Conservation (phyloP, 2,888 invertebrate genomes). For the Smittia sp. region DNA sequence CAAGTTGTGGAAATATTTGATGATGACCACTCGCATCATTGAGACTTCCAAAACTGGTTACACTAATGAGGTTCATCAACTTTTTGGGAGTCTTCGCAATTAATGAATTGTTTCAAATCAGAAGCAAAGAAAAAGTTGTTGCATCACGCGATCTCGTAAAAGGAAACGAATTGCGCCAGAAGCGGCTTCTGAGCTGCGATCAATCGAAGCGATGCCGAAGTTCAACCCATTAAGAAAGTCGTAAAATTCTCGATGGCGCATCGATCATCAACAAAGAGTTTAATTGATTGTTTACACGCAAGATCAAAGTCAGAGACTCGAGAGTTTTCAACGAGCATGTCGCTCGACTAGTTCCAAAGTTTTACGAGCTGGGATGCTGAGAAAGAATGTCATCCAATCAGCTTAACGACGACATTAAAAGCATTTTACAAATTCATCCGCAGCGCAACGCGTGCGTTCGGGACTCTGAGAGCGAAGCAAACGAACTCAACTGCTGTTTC, state of each 20-base stretch:
- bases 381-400: not conserved
- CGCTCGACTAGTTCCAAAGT: not conserved
- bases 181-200: not conserved
- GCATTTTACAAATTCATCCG: slow-evolving; percentile 4
- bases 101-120: not conserved
- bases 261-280: not conserved
- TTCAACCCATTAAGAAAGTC: not conserved
- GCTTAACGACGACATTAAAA: not conserved
- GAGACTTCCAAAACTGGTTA: not conserved
- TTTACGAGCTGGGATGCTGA: too few species aligned
- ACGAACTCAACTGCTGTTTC: not conserved
- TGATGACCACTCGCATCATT: too few species aligned
- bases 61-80: not conserved
- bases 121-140: not conserved
- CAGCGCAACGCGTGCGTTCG: slow-evolving; percentile 4
- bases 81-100: not conserved
- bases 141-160: not conserved
- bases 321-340: not conserved
- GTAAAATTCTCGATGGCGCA: not conserved
- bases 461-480: not conserved
- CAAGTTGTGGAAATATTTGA: too few species aligned
- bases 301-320: not conserved
- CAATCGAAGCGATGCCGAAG: not conserved
- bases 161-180: not conserved
- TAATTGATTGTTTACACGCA: slow-evolving; percentile 2